Base-by-base conservation (phyloP, 2,797 vertebrate species). In the Halcyon leucocephala region DNA sequence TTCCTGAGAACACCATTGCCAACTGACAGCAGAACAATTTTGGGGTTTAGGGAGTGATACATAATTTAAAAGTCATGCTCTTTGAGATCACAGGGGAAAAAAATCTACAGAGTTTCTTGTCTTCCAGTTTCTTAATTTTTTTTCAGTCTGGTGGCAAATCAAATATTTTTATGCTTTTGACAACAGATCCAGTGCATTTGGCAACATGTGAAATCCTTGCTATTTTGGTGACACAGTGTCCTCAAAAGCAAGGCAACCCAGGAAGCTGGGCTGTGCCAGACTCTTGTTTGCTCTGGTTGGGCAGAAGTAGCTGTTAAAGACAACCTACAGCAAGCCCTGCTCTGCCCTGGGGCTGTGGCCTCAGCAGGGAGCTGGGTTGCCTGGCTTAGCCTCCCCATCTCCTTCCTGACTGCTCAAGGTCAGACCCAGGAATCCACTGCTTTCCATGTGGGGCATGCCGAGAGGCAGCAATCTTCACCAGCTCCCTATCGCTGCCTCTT, bases 221-320 rank as follows among this genome's bases (percentile, higher is more conserved):
- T 88, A 71, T 94, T 93, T 90, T 61, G 65, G 74, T 95, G 82
- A 94, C 82, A 70, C 70, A 57, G 51, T 61, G 58, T 91, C 86
- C 84, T 94, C 74, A 91, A 87, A 94, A 87, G 39, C 39, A 92
- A 87, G 76, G 41, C 73, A 90, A 83, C 16, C 4, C 73, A 90
- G 48, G 69, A 83, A 86, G n/a, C 12, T 48, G 24, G 49, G n/a
- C 73, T 81, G 29, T 64, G 72, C 77, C 14, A 12, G 55, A 57
- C 44, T 41, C 78, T 29, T 33, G 11, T 46, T 89, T 90, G 58
- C 37, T 82, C 58, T 25, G 29, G 37, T 82, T 93, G 0, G 0
- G 58, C 78, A 58, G 52, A 92, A 93, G 28, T 41, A 52, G 18
- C 67, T 94, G 55, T 7, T 82, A 77, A 84, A 72, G 55, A 49